phyloP scores from a whole-genome alignment of 2,888 invertebrate species.

The Tetragnatha montana region DNA sequence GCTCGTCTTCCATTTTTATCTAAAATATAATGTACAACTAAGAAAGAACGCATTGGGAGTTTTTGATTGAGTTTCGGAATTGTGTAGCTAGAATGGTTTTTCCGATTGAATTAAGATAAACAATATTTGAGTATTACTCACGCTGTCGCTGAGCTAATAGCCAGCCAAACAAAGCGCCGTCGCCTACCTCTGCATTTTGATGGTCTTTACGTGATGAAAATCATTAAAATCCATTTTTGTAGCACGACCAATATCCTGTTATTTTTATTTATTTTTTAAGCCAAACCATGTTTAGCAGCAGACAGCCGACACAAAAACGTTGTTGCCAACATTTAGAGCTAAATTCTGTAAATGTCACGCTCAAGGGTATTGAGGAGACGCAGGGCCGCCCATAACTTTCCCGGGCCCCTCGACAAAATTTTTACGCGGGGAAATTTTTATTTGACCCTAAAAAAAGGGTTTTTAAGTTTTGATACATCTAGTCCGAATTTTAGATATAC shows the following conservation, averaged over 20 bases:
- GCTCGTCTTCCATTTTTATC: constrained; percentile 45
- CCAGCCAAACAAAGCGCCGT: background rate
- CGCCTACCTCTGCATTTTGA: constrained; percentile 21
- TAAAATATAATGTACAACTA: constrained; percentile 5
- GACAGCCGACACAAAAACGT: background rate
- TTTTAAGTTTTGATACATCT: too few relatives aligned
- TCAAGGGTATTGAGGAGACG: background rate
- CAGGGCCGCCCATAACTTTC: too few relatives aligned
- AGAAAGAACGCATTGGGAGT: background rate
- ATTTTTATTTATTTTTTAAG: constrained; percentile 17
- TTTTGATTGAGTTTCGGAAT: background rate
- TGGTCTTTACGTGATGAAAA: background rate
- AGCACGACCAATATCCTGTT: background rate
- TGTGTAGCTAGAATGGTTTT: background rate
- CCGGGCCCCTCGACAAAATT: too few relatives aligned
- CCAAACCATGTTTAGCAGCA: constrained; percentile 44
- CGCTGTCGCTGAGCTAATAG: background rate
- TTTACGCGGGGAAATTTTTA: background rate
- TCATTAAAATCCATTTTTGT: constrained; percentile 16
- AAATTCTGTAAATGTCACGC: background rate
- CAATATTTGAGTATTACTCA: constrained; percentile 4
- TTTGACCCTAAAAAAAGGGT: background rate
- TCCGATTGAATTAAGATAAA: background rate
- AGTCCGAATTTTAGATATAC: background rate
- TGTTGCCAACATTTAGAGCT: constrained; percentile 10